Conservation (phyloP, 2,113 vertebrate genomes). For the Felis chaus region DNA sequence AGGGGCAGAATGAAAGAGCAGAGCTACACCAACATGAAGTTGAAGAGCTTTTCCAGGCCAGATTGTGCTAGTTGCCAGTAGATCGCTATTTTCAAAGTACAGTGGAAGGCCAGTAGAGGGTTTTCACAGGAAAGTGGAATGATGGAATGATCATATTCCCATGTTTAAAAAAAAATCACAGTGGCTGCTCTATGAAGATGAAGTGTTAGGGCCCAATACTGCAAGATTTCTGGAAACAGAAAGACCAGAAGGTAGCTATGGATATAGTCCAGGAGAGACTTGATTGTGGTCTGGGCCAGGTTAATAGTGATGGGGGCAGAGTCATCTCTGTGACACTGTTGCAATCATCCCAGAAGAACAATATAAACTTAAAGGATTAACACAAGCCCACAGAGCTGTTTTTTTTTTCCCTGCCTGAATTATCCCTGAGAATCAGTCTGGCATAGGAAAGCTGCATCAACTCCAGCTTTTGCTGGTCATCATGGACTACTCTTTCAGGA, state of each 20-base stretch:
- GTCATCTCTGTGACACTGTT: background rate
- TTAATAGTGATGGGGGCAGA: background rate
- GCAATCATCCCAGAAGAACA: background rate
- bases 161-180: background rate
- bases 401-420: accelerated
- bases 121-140: background rate
- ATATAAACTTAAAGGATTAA: background rate
- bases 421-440: background rate
- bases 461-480: background rate
- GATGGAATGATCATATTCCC: too few species aligned
- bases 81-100: background rate
- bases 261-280: background rate
- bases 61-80: background rate
- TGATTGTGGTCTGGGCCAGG: background rate
- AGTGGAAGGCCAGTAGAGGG: background rate
- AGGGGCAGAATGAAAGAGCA: background rate
- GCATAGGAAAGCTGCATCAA: background rate
- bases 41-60: background rate
- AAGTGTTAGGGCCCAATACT: background rate
- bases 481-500: background rate
- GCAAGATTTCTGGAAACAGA: background rate
- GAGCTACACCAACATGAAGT: background rate
- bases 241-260: background rate
- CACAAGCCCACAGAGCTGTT: background rate
- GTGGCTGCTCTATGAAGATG: background rate